Evolutionary conservation across 2,888 invertebrate genomes (phyloP).

Genomic region (Bibio marci): DNA sequence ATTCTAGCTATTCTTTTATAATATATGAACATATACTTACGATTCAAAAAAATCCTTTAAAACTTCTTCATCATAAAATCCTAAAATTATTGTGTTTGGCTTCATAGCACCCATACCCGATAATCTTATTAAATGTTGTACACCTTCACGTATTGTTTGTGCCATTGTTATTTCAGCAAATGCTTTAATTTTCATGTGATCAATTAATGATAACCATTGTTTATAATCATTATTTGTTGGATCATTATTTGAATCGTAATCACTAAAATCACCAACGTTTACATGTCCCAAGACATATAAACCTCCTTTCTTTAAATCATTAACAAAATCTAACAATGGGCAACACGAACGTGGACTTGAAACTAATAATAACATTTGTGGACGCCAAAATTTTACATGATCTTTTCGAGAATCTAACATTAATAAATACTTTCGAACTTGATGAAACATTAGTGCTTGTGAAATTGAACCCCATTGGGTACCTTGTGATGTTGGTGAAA

Average conservation of each 20-base stretch:
- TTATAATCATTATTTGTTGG: conserved; percentile 61
- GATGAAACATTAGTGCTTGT: conserved; percentile 98
- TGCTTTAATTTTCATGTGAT: conserved; percentile 89
- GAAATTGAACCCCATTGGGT: conserved; percentile 92
- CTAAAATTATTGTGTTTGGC: conserved; percentile 91
- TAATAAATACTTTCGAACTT: conserved; percentile 91
- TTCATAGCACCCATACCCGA: conserved; percentile 99
- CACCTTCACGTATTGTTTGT: conserved; percentile 67
- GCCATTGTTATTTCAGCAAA: conserved; percentile 91
- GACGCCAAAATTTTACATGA: conserved; percentile 98
- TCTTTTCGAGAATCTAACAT: conserved; percentile 91
- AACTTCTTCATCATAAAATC: conserved; percentile 68
- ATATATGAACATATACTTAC: conserved; percentile 28
- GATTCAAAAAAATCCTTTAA: conserved; percentile 65
- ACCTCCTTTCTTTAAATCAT: conserved; percentile 91
- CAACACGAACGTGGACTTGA: conserved; percentile 79
- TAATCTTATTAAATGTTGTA: conserved; percentile 78
- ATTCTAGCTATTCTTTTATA: not conserved
- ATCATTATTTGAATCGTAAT: conserved; percentile 37
- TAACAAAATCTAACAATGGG: conserved; percentile 90
- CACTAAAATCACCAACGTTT: conserved; percentile 38
- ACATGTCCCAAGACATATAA: conserved; percentile 80
- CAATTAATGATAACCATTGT: conserved; percentile 86
- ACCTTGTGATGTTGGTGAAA: conserved; percentile 63
- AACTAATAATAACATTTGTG: conserved; percentile 86